Evolutionary conservation across 2,888 invertebrate genomes (phyloP), one percentile per base, ranked within the genome.

Genomic region (Augiades crinisus): DNA sequence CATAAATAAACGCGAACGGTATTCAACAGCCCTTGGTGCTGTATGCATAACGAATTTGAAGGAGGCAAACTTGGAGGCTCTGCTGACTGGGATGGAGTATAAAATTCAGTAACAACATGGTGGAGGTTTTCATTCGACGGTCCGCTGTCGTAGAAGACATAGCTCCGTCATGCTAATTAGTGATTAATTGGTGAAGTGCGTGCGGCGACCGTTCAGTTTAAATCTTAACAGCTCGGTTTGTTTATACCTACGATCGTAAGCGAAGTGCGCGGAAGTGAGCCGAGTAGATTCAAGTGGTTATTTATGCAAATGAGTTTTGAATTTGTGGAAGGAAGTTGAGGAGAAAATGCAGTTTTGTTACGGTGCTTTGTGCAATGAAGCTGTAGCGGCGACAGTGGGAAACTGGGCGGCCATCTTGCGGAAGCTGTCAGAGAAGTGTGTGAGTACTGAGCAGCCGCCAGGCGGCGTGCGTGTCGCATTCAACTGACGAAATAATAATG

Each of bases 21-120:
- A 90, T 90, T 90, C 90, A 90, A 90, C 90, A 90, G 90, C 90
- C 90, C 90, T 90, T 89, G 89, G 90, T 90, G 90, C 90, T 90
- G 90, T 90, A 90, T 90, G 90, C 90, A 90, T 90, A 90, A 90
- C 90, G 90, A 90, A 90, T 90, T 89, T 88, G 89, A 88, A 89
- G 89, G 89, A 88, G 89, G 89, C 89, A 88, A 88, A 88, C 89
- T 89, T 88, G 89, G 88, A 88, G 88, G 87, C 89, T 88, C 88
- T 88, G 87, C 79, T 85, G 81, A 76, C 85, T 83, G 83, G 88
- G 87, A 87, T 88, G 87, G 87, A 88, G 88, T 89, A 89, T 89
- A 89, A 89, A 89, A 89, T 89, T 89, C 89, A 86, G 87, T 89
- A 87, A 86, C 89, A 87, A 88, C 89, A 86, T 89, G 87, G 83